phyloP scores from a whole-genome alignment of 1,140 invertebrate genomes.

The Drosophila guanche region DNA sequence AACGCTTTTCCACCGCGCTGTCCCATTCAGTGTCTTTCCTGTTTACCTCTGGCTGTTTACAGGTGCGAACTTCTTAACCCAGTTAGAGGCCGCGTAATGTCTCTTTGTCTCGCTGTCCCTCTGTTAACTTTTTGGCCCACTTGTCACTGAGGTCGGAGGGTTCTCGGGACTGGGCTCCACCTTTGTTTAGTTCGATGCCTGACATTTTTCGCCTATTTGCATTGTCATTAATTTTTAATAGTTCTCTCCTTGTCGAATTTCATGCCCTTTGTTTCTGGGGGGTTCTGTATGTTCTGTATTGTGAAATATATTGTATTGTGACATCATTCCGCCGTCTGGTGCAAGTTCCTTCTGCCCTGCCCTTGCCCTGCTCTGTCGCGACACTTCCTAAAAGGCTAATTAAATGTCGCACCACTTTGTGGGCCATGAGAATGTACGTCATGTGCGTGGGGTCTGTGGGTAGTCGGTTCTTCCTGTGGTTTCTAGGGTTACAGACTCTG shows the following conservation, averaged over 20 bases:
- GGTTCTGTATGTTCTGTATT: conserved; percentile 14
- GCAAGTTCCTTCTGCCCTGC: conserved; percentile 33
- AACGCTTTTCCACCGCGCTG: conserved; percentile 7
- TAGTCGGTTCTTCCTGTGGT: conserved; percentile 17
- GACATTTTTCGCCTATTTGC: conserved; percentile 50
- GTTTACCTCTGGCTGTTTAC: conserved; percentile 37
- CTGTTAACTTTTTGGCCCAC: conserved; percentile 63
- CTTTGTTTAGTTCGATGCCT: conserved; percentile 58
- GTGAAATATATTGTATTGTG: conserved; percentile 25
- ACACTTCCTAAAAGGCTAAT: conserved; percentile 45
- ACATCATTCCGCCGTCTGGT: conserved; percentile 35
- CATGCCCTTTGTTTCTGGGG: conserved; percentile 25
- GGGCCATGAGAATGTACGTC: conserved; percentile 25
- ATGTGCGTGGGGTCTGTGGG: conserved; percentile 44
- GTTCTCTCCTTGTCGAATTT: conserved; percentile 56
- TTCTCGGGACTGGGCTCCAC: conserved; percentile 26
- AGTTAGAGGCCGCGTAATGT: conserved; percentile 50
- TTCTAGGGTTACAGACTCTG: conserved; percentile 17
- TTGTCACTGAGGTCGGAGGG: conserved; percentile 62
- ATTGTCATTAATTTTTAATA: conserved; percentile 77
- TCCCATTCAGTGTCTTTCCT: conserved; percentile 22
- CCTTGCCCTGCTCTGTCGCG: neutral
- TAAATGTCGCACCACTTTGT: conserved; percentile 57
- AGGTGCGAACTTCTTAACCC: conserved; percentile 69
- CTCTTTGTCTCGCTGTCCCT: conserved; percentile 14